Evolutionary conservation across 2,797 vertebrate species (phyloP), one percentile per base, ranked within the genome.

Genomic region (Pitangus sulphuratus): DNA sequence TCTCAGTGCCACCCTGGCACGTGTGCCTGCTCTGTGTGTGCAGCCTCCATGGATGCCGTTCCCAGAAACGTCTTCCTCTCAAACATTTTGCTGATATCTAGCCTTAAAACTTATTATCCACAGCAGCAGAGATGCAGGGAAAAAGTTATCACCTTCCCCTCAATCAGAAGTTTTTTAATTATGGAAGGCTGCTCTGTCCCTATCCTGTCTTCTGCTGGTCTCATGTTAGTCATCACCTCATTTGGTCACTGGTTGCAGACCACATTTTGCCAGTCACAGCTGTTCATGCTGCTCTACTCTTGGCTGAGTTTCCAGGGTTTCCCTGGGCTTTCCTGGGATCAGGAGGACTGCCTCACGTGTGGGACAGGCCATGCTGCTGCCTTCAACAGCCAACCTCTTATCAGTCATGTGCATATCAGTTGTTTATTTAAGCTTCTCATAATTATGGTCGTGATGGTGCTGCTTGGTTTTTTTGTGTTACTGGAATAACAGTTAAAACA

Each of bases 261-360:
- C 4, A 5, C 12, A 2, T 78, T 91, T 94, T 71, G 30, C 22
- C 24, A 61, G 3, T 4, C 12, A 56, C 31, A 0, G 0, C 9
- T 26, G 5, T 56, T 64, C 51, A 47, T 61, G 31, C 39, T 70
- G 11, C 45, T 51, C 18, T 81, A 40, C n/a, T 65, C 26, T 6
- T 5, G 33, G 35, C 24, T 56, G 21, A n/a, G 14, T 69, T 80
- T 71, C 54, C n/a, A 53, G 50, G 7, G 6, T 71, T 90, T 47
- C 9, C n/a, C 25, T 71, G 19, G 2, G 4, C 50, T 66, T 74
- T 54, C 8, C 35, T 60, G 37, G 20, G 8, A 33, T 74, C 30
- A 35, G 12, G 40, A 83, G 35, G 33, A 2, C 47, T 66, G 20
- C 25, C 10, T 87, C 8, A 6, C 0, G 0, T 64, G 16, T 69